These are phyloP conservation scores for Nasonia vitripennis DNA, from an alignment of 1,140 invertebrate genomes.

Conservation along the genomic window DNA sequence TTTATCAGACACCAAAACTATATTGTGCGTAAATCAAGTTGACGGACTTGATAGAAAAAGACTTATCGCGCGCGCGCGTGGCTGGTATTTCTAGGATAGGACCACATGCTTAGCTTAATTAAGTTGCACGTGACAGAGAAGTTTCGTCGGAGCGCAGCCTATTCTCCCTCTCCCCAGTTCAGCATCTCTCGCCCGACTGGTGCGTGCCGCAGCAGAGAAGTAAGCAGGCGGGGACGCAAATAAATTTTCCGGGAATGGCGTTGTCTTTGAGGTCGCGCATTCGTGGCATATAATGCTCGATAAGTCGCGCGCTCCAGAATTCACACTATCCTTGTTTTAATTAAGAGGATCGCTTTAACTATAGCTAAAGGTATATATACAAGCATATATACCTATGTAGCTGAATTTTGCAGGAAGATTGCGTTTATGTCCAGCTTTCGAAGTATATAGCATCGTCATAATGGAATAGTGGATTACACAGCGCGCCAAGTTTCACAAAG, in stretches of 20 bases:
- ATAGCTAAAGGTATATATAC: background rate
- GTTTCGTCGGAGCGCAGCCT: constrained; percentile 56
- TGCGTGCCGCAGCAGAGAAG: background rate
- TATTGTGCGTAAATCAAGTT: too few relatives aligned
- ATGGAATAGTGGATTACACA: constrained; percentile 60
- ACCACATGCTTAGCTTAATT: constrained; percentile 63
- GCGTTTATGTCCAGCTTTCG: background rate
- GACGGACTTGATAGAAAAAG: background rate
- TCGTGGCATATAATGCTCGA: constrained; percentile 68
- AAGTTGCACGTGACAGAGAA: constrained; percentile 64
- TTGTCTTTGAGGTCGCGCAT: constrained; percentile 69
- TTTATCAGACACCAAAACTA: too few relatives aligned
- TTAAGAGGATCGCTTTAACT: constrained; percentile 61
- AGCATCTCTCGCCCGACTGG: background rate
- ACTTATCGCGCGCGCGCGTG: background rate
- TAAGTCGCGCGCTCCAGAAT: constrained; percentile 64
- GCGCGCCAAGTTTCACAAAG: constrained; percentile 16
- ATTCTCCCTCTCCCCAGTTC: background rate
- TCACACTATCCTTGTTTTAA: constrained; percentile 68
- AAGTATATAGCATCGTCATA: background rate
- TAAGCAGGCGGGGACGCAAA: constrained; percentile 61
- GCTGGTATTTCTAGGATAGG: background rate
- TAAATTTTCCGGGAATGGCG: constrained; percentile 69
- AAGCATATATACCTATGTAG: background rate
- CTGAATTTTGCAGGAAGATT: background rate